Base-by-base conservation (phyloP, 2,797 vertebrate species). In the Acipenser oxyrinchus region DNA sequence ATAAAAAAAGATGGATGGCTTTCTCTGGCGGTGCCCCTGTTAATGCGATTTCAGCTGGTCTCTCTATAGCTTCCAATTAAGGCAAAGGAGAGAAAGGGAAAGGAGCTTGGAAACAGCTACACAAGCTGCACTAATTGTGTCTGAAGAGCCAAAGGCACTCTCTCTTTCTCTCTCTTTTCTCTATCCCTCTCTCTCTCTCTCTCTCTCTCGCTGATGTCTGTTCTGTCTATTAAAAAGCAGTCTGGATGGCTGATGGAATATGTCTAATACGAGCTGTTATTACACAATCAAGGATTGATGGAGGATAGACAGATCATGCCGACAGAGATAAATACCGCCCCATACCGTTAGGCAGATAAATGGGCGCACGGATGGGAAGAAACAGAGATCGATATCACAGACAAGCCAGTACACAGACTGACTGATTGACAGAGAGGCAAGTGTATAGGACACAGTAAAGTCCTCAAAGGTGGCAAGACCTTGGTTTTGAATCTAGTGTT, bases 1-100 rank as follows among this genome's bases (percentile, higher is more conserved):
- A 99, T 99, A 97, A 99, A 97, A 97, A 97, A 97, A 97, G 96
- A 99, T 97, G 94, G 94, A 98, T 99, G 94, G 93, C 89, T 87
- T 86, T 86, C 90, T 85, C 87, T 90, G 90, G 88, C 90, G 90
- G 90, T 93, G 92, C 93, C 89, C 84, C 80, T 90, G 92, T 93
- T 96, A 95, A 96, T 95, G 94, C 93, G 94, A 95, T 96, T 95
- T 95, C 83, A 90, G 93, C 91, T 89, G 91, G 91, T 95, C 94
- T 95, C 92, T 89, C 91, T 90, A 90, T 90, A 90, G 93, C 92
- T 94, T 91, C 88, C 94, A 94, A 95, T 95, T 95, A 94, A 95
- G 94, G 92, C 89, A 89, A 89, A 87, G 89, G 89, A 86, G 88
- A 71, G 67, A 82, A 77, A 78, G 79, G 69, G 65, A 61, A 70